Percentiles rank a stretch among this genome's conserved stretches.
These are phyloP conservation scores for Myrmecophaga tridactyla DNA, from an alignment of 2,113 vertebrate species.

Conservation along the genomic window DNA sequence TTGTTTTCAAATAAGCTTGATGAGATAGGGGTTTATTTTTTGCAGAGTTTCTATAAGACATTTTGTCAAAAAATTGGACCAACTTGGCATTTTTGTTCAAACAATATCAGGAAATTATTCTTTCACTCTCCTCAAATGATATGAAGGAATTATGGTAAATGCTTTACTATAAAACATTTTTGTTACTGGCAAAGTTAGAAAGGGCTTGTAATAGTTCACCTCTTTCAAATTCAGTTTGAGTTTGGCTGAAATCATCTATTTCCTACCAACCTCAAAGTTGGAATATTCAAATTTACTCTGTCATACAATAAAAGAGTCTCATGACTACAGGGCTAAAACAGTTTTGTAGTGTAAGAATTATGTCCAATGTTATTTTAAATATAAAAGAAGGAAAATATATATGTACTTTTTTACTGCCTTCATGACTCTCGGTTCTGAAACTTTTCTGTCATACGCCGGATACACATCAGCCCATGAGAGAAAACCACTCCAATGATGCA, in stretches of 20 bases:
- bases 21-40: background rate
- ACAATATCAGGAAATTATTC: background rate
- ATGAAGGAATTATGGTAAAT: constrained; percentile 17
- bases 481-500: background rate
- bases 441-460: background rate
- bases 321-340: background rate
- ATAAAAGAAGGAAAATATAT: background rate
- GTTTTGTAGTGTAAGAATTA: background rate
- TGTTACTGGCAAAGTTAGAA: background rate
- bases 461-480: background rate
- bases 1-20: background rate
- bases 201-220: background rate
- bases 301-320: background rate
- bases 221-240: background rate
- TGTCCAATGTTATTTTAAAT: background rate
- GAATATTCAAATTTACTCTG: background rate
- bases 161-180: background rate
- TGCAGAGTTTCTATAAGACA: background rate
- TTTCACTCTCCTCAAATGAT: background rate
- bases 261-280: background rate
- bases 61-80: background rate
- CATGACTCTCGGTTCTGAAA: background rate
- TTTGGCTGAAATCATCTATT: background rate
- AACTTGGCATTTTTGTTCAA: background rate
- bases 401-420: background rate